These are phyloP conservation scores for Hymenopus coronatus DNA, from an alignment of 2,888 invertebrate genomes.

Conservation along the genomic window DNA sequence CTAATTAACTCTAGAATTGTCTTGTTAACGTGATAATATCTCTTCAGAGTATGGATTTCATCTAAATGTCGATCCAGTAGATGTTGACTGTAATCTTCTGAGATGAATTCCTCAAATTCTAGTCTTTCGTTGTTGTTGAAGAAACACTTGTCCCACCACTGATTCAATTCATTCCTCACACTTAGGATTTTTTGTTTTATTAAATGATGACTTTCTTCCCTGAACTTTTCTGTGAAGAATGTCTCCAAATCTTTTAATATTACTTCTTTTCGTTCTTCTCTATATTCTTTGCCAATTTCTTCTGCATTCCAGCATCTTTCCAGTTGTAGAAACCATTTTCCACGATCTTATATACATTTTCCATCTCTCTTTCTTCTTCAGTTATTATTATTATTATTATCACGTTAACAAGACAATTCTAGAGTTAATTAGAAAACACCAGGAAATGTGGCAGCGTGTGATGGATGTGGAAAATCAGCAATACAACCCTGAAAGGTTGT, in stretches of 20 bases:
- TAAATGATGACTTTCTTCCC: not conserved
- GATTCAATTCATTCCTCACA: not conserved
- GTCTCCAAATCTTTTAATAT: not conserved
- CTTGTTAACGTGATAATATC: not conserved
- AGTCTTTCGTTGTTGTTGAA: not conserved
- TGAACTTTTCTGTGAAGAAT: not conserved
- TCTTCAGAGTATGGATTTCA: not conserved
- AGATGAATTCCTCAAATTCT: not conserved
- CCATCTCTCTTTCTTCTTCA: no score
- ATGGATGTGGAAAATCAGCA: conserved; percentile 1
- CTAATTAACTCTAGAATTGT: not conserved
- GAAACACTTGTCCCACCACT: conserved; percentile 9
- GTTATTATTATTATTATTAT: no score
- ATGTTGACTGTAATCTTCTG: not conserved
- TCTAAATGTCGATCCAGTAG: not conserved
- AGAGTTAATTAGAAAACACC: not conserved
- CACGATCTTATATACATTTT: no score
- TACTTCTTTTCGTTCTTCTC: no score
- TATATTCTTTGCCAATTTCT: no score
- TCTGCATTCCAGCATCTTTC: no score
- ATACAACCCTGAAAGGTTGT: conserved; percentile 1
- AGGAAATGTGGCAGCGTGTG: not conserved
- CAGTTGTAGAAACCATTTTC: no score
- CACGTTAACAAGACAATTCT: not conserved
- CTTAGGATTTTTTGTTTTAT: not conserved